phyloP scores from a whole-genome alignment of 2,113 vertebrate species.

The Sula dactylatra region DNA sequence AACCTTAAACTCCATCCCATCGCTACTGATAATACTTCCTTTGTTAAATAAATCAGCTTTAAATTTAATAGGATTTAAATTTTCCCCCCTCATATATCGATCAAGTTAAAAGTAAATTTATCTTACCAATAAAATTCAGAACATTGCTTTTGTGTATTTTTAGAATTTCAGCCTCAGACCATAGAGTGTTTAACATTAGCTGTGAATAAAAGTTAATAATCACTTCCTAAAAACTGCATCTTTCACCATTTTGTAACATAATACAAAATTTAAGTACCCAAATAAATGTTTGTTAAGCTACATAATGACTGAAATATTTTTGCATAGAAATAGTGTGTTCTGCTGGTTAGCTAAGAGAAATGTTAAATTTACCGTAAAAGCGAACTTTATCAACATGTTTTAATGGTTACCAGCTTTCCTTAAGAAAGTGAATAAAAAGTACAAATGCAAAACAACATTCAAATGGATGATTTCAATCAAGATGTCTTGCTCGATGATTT shows the following conservation, averaged over 20 bases:
- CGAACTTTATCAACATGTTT: neutral
- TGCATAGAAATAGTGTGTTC: neutral
- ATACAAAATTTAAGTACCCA: neutral
- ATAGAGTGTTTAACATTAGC: neutral
- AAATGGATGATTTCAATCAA: neutral
- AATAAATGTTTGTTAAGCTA: constrained; percentile 8
- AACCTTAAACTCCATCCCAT: neutral
- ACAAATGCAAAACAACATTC: neutral
- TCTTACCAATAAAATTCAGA: neutral
- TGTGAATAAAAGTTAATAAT: constrained; percentile 22
- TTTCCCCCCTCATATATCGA: neutral
- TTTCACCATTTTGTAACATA: neutral
- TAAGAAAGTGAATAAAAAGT: neutral
- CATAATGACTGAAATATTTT: neutral
- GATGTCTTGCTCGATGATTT: neutral
- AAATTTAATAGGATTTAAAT: neutral
- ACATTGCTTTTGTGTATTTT: neutral
- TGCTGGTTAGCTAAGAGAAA: neutral
- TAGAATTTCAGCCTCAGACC: neutral
- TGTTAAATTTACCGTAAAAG: neutral
- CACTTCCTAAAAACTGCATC: neutral
- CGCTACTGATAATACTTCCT: neutral
- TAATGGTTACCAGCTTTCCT: neutral
- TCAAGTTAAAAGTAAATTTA: constrained; percentile 19
- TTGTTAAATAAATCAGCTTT: neutral